Conservation (phyloP, 1,140 invertebrate species). For the Aethina tumida region DNA sequence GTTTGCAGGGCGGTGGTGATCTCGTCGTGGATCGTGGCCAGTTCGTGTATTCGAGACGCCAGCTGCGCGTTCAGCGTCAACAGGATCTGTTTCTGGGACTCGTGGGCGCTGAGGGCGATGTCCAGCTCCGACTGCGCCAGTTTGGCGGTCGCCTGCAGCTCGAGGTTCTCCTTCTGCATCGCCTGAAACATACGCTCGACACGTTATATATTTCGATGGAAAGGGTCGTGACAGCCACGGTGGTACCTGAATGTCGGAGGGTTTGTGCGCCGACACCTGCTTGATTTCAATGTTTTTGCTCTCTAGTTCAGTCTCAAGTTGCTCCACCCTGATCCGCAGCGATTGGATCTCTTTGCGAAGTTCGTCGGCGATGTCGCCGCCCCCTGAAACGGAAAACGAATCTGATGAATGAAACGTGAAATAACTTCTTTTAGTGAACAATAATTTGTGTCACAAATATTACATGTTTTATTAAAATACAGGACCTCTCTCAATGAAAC, state of each 20-base stretch:
- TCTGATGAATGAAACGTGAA: too few relatives aligned
- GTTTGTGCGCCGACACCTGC: conserved; percentile 32
- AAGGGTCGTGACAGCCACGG: not conserved
- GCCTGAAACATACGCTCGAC: conserved; percentile 35
- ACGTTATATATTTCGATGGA: conserved; percentile 4
- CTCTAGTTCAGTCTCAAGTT: conserved; percentile 63
- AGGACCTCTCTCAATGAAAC: too few relatives aligned
- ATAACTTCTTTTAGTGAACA: too few relatives aligned
- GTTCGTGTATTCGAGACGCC: conserved; percentile 73
- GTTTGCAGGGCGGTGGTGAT: conserved; percentile 68
- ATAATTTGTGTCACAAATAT: too few relatives aligned
- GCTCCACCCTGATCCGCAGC: conserved; percentile 62
- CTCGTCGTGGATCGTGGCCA: conserved; percentile 76
- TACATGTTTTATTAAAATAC: too few relatives aligned
- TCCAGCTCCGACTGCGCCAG: conserved; percentile 76
- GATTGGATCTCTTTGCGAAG: conserved; percentile 48
- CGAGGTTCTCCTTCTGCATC: conserved; percentile 63
- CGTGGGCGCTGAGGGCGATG: conserved; percentile 67
- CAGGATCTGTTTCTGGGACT: conserved; percentile 74
- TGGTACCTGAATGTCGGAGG: conserved; percentile 24
- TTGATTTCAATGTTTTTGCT: conserved; percentile 71
- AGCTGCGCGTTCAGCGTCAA: conserved; percentile 76
- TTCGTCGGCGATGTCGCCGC: conserved; percentile 36
- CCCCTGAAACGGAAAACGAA: too few relatives aligned
- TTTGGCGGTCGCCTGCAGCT: conserved; percentile 57